Base-by-base conservation (phyloP, 2,797 vertebrate species). In the Diplodus sargus region DNA sequence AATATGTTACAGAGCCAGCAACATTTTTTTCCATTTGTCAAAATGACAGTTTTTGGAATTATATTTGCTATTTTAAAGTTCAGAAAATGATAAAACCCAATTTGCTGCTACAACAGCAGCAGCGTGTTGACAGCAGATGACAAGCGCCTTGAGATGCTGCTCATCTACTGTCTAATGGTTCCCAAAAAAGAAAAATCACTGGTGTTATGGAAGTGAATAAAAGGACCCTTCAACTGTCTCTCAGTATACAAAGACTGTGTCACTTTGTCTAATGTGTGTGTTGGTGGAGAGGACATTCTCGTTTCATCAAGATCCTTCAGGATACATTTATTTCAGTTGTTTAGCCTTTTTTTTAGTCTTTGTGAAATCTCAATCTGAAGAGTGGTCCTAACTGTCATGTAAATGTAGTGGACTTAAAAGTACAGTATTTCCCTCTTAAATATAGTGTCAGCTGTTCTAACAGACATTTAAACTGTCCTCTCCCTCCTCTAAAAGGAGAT, bases 171-270 rank as follows among this genome's bases (percentile, higher is more conserved):
- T 47, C n/a, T 73, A 42, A 73, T 28, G 47, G 14, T 28, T 59
- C 47, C 45, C 39, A 25, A 47, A 77, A 28, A 52, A 42, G n/a
- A 47, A 77, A 28, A 52, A 42, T 20, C 20, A 64, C 23, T 7
- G 64, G 16, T 65, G 65, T 60, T 59, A 67, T 68, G 17, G 10
- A 62, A 18, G 51, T 34, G 23, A 72, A 77, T 56, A 72, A 30
- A 60, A 28, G 23, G 61, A 49, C 42, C 49, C 25, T 67, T 70
- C n/a, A 67, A 72, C n/a, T 68, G 51, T 45, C 12, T 75, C 39
- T 53, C 12, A 23, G 14, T 52, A 53, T 23, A 57, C n/a, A 62
- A 58, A 53, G 66, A 64, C 25, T 8, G 4, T 22, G 13, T 66
- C 51, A 30, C 14, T n/a, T 54, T 13, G 60, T 49, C 42, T 57